Base-by-base conservation (phyloP, 2,113 vertebrate species). In the Petrocephalus microphthalmus region DNA sequence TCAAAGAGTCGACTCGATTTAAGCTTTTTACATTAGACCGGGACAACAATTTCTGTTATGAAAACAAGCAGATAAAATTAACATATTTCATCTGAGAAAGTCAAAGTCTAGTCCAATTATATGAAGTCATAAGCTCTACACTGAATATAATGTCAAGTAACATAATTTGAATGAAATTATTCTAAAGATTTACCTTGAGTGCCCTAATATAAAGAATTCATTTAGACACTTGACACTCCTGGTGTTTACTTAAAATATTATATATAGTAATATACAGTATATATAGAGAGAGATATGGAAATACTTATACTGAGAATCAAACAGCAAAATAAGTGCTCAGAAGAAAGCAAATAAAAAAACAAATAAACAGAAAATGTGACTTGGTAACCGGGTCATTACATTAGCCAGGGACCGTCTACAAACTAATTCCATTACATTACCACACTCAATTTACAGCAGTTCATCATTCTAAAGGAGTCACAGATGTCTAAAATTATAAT, bases 401-500 rank as follows among this genome's bases (percentile, higher is more conserved):
- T 33, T 56, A 57, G 84, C 49, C 37, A 53, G 25, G 84, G 49
- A 54, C 52, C 25, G 54, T 56, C 47, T 25, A 19, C 82, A 20
- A 17, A 42, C 64, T 86, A 86, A 89, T 54, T 89, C 10, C 49
- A 78, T 86, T 89, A 89, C 60, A 82, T 60, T 82, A 86, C 33
- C 88, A 64, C 53, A 89, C 52, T 57, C 85, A 87, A 29, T 64
- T 86, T 81, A 81, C 13, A 83, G 51, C 84, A 86, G 71, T 49
- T 37, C 56, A 54, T 54, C 88, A 29, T 78, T 89, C 37, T 29
- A 89, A 87, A 89, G 84, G 5, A 89, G 84, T 54, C 71, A 82
- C 67, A 89, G 85, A 89, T 87, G 67, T 57, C 84, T 89, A 71
- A 60, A 82, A 89, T 87, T 52, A 87, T 87, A 87, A 89, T 87